These are phyloP conservation scores for Xenopus petersii DNA, from an alignment of 2,797 vertebrate genomes.

Conservation along the genomic window DNA sequence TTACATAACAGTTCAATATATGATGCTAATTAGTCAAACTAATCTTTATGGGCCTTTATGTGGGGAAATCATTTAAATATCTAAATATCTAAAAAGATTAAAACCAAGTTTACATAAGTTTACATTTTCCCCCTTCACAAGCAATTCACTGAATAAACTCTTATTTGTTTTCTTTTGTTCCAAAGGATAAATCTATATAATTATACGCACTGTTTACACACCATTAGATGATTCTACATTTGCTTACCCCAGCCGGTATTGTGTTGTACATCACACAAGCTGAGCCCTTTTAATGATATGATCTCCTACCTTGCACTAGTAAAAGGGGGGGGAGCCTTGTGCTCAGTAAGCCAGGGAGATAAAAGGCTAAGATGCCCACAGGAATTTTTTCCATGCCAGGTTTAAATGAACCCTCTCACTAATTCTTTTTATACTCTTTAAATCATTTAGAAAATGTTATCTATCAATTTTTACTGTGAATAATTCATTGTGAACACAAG, in stretches of 20 bases:
- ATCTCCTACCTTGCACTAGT: constrained; percentile 16
- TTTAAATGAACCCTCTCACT: constrained; percentile 44
- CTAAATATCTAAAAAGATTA: too few relatives aligned
- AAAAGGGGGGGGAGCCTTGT: constrained; percentile 12
- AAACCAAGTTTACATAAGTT: too few relatives aligned
- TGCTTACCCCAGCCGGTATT: constrained; percentile 23
- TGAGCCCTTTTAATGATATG: constrained; percentile 6
- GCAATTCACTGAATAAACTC: too few relatives aligned
- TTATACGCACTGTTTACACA: too few relatives aligned
- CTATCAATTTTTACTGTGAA: constrained; percentile 43
- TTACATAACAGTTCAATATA: too few relatives aligned
- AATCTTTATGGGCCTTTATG: too few relatives aligned
- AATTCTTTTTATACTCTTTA: constrained; percentile 40
- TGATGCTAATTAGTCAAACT: too few relatives aligned
- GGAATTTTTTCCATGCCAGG: constrained; percentile 47
- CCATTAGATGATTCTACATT: constrained; percentile 12
- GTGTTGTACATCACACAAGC: background rate
- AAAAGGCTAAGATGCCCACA: constrained; percentile 36
- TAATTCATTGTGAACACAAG: constrained; percentile 28
- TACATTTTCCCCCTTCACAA: too few relatives aligned
- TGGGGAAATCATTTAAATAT: too few relatives aligned
- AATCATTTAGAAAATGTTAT: constrained; percentile 42
- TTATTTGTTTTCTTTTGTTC: background rate
- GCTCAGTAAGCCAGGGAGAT: constrained; percentile 37
- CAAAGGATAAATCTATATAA: too few relatives aligned